A percentile compares a stretch with the other conserved stretches of the same genome.
Evolutionary conservation across 2,797 vertebrate genomes (phyloP).

Genomic region (Vultur gryphus): DNA sequence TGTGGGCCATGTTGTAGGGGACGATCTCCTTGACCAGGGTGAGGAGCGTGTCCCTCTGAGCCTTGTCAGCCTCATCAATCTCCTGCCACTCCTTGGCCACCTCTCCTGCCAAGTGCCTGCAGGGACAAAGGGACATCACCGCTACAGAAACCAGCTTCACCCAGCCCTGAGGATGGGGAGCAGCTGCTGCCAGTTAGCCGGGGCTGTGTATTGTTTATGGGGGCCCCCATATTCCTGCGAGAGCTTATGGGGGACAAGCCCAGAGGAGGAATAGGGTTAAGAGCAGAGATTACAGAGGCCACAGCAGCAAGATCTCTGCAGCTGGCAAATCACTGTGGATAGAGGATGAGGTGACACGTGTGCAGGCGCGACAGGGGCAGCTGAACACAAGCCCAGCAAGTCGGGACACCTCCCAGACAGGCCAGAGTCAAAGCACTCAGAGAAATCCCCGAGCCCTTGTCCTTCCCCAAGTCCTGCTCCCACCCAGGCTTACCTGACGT

Average conservation of each 20-base stretch:
- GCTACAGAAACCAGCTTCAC: background rate
- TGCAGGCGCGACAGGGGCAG: background rate
- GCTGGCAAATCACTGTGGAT: background rate
- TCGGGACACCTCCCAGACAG: background rate
- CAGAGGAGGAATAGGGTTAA: background rate
- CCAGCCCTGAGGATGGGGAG: accelerated
- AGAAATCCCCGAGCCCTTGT: background rate
- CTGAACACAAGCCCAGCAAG: background rate
- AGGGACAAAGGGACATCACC: background rate
- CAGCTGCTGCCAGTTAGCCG: background rate
- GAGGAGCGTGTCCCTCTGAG: constrained; percentile 89
- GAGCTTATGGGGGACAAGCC: background rate
- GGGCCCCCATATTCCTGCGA: background rate
- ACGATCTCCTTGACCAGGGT: constrained; percentile 95
- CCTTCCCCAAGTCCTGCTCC: background rate
- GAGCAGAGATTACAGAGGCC: background rate
- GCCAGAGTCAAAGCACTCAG: accelerated
- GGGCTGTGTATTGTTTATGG: background rate
- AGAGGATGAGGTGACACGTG: background rate
- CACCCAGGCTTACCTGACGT: constrained; percentile 83
- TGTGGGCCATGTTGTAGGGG: constrained; percentile 98
- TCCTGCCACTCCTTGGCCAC: constrained; percentile 99
- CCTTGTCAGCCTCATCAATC: constrained; percentile 92
- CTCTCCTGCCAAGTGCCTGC: constrained; percentile 92
- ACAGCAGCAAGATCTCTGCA: background rate